A percentile compares a stretch with the other conserved stretches of the same genome.
phyloP scores from a whole-genome alignment of 2,113 vertebrate species.

The Gila orcuttii region DNA sequence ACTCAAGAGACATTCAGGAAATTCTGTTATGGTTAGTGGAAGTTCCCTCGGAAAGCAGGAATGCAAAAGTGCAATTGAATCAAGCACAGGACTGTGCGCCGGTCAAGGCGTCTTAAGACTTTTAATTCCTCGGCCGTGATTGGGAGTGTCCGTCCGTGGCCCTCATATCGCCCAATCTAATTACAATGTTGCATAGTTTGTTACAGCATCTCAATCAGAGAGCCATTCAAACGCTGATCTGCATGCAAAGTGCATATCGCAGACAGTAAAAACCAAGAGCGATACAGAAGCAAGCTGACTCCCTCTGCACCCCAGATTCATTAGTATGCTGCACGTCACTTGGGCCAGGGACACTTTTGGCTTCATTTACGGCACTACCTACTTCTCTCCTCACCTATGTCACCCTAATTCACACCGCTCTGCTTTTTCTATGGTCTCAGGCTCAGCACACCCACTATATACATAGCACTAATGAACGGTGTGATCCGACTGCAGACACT shows the following conservation, averaged over 20 bases:
- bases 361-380: conserved; percentile 61
- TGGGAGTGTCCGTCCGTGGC: conserved; percentile 33
- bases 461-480: not conserved
- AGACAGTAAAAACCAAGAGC: conserved; percentile 2
- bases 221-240: conserved; percentile 15
- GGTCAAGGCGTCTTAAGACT: not conserved
- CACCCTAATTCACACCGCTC: conserved; percentile 56
- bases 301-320: conserved; percentile 49
- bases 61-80: conserved; percentile 37
- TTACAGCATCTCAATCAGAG: conserved; percentile 11
- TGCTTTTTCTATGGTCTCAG: conserved; percentile 43
- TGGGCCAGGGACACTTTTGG: conserved; percentile 57
- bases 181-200: not conserved
- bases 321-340: conserved; percentile 67
- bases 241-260: not conserved
- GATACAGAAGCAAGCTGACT: conserved; percentile 2
- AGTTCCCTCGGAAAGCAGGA: conserved; percentile 7
- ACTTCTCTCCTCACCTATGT: conserved; percentile 55
- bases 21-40: conserved; percentile 7
- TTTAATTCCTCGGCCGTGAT: conserved; percentile 23
- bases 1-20: conserved; percentile 11
- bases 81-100: conserved; percentile 30
- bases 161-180: conserved; percentile 31
- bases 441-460: conserved; percentile 54
- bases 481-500: not conserved